phyloP scores from a whole-genome alignment of 37 sponge, comb jelly and placozoan genomes.

The Agelas oroides region DNA sequence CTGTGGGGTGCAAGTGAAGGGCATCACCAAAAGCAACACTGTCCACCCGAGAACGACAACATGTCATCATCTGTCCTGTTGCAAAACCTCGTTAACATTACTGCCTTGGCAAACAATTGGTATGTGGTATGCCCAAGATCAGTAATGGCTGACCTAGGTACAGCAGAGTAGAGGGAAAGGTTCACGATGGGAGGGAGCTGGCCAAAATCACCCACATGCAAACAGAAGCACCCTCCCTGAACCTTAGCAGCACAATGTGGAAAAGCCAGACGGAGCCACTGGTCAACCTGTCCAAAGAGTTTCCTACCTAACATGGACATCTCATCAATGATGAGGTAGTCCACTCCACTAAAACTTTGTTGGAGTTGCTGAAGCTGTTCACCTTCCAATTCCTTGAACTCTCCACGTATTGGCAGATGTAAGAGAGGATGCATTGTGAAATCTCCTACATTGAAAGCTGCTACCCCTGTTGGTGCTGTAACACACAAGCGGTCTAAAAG shows the following conservation, averaged over 20 bases:
- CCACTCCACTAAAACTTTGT: not conserved
- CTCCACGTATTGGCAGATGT: too few species aligned
- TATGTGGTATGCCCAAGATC: not conserved
- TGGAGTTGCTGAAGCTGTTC: too few species aligned
- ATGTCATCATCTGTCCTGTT: not conserved
- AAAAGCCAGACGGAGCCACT: conserved; percentile 17
- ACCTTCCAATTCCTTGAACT: too few species aligned
- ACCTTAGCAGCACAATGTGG: not conserved
- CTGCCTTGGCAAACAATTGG: too few species aligned
- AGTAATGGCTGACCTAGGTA: not conserved
- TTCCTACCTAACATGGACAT: conserved; percentile 56
- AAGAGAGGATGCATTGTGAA: too few species aligned
- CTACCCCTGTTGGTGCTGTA: too few species aligned
- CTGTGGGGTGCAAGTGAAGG: too few species aligned
- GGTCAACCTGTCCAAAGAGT: conserved; percentile 19
- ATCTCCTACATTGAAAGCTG: too few species aligned
- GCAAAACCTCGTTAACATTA: too few species aligned
- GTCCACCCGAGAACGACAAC: conserved; percentile 17
- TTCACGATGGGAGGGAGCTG: conserved; percentile 46
- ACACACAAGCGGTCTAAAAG: too few species aligned
- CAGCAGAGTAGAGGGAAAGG: conserved; percentile 28
- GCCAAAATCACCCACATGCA: conserved; percentile 37
- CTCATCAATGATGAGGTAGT: conserved; percentile 56
- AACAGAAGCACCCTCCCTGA: too few species aligned
- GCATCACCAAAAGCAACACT: too few species aligned